Conservation (phyloP, 2,888 invertebrate species). For the Spicauda simplicius region DNA sequence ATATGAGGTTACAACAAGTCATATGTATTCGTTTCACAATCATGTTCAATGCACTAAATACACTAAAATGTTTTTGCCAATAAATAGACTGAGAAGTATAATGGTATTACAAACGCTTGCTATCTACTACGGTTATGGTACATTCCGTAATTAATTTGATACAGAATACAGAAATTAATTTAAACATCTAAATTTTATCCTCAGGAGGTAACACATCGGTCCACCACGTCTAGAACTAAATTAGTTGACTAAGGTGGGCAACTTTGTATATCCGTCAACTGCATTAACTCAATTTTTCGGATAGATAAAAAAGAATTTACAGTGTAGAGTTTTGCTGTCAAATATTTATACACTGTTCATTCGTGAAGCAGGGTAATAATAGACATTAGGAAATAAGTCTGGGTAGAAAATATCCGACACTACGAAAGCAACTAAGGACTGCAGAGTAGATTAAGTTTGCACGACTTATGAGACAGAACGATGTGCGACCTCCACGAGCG, state of each 20-base stretch:
- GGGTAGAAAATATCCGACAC: too few relatives aligned
- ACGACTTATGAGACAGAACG: constrained; percentile 36
- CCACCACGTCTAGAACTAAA: neutral
- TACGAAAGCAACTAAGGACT: too few relatives aligned
- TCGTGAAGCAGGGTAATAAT: too few relatives aligned
- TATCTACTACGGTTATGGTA: constrained; percentile 48
- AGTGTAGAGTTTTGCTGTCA: too few relatives aligned
- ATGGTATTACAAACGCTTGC: constrained; percentile 45
- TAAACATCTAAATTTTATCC: constrained; percentile 23
- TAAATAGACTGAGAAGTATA: constrained; percentile 64
- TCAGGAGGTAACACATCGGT: constrained; percentile 17
- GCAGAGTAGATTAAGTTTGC: too few relatives aligned
- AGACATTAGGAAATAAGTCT: too few relatives aligned
- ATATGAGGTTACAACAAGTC: constrained; percentile 42
- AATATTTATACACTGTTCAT: too few relatives aligned
- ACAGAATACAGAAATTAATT: constrained; percentile 8
- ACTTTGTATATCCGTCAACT: neutral
- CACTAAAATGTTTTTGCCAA: constrained; percentile 78
- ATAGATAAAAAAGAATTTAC: too few relatives aligned
- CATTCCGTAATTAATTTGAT: constrained; percentile 19
- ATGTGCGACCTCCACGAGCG: constrained; percentile 47
- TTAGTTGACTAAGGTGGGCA: neutral
- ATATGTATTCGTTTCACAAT: constrained; percentile 39
- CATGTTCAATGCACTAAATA: constrained; percentile 53
- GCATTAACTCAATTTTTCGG: too few relatives aligned